Conservation (phyloP, 2,888 invertebrate genomes). For the Germaria angustata region DNA sequence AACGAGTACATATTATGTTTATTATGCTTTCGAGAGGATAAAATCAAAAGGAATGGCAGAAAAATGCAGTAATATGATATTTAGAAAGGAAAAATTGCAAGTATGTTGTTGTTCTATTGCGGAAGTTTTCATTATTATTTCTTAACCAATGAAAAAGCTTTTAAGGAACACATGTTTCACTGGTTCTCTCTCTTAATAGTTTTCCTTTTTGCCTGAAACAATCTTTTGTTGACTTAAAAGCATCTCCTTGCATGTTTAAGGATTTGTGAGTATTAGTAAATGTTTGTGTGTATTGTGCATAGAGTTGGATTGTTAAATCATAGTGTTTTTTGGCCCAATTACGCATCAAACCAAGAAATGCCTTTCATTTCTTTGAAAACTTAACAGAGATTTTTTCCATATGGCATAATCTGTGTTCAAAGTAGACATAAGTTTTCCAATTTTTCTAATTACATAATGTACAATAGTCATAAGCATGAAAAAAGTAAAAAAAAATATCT, state of each 20-base stretch:
- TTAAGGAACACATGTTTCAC: constrained; percentile 59
- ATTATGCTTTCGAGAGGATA: background rate
- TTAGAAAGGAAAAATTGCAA: background rate
- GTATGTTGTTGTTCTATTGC: constrained; percentile 47
- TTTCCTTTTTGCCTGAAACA: background rate
- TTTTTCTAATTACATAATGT: background rate
- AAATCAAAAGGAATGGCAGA: background rate
- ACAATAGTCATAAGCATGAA: no score
- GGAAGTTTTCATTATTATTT: constrained; percentile 56
- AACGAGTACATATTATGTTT: background rate
- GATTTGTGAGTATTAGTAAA: background rate
- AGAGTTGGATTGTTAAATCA: constrained; percentile 9
- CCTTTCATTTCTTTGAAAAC: constrained; percentile 55
- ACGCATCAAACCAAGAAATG: constrained; percentile 62
- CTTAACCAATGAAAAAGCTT: constrained; percentile 45
- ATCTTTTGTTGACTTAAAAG: background rate
- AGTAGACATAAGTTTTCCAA: background rate
- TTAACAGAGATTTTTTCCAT: constrained; percentile 18
- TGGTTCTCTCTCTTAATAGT: constrained; percentile 21
- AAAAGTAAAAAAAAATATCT: no score
- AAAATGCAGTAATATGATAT: constrained; percentile 39
- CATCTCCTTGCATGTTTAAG: constrained; percentile 3
- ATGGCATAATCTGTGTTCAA: background rate
- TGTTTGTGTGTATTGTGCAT: background rate
- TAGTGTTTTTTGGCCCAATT: constrained; percentile 59